Base-by-base conservation (phyloP, 1,140 invertebrate species). In the Euura lappo region DNA sequence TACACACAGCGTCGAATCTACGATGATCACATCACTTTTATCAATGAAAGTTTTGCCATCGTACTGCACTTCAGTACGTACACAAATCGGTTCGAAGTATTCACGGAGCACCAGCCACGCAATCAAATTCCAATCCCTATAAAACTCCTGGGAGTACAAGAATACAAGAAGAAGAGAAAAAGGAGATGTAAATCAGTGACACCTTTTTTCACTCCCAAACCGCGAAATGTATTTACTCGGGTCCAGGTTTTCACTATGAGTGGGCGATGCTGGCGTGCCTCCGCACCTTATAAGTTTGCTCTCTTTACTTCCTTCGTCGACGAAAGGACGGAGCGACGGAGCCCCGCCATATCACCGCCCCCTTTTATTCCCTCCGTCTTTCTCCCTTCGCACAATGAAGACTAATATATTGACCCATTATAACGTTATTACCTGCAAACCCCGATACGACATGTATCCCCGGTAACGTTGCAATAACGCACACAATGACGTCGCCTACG, bases 371-470 rank as follows among this genome's bases (percentile, higher is more conserved):
- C 28, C 8, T 60, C 13, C 51, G 6, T 60, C 3, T 5, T n/a
- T 11, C 13, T 60, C 51, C 6, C 51, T 8, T 60, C 51, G 51
- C 6, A n/a, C 8, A 60, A 60, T n/a, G 51, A 44, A 71, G 68
- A 73, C 74, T 80, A 76, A 78, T 74, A 78, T 79, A 76, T 78
- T 68, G 76, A 70, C 72, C 70, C 72, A 74, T 80, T 77, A 75
- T 64, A 70, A 51, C 66, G 70, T 78, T 77, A 77, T 79, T 77
- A 75, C 65, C 67, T 44, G 65, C 51, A 44, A 79, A 77, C 67
- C 74, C 72, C 76, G 72, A 76, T 76, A 65, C 68, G 28, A 67
- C n/a, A 47, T 8, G 43, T 65, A 68, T 46, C 13, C 45, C 51
- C n/a, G 8, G 4, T n/a, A 60, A 60, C 3, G n/a, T n/a, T 2